These are phyloP conservation scores for Bombus soroeensis DNA, from an alignment of 1,140 invertebrate species.

Conservation along the genomic window DNA sequence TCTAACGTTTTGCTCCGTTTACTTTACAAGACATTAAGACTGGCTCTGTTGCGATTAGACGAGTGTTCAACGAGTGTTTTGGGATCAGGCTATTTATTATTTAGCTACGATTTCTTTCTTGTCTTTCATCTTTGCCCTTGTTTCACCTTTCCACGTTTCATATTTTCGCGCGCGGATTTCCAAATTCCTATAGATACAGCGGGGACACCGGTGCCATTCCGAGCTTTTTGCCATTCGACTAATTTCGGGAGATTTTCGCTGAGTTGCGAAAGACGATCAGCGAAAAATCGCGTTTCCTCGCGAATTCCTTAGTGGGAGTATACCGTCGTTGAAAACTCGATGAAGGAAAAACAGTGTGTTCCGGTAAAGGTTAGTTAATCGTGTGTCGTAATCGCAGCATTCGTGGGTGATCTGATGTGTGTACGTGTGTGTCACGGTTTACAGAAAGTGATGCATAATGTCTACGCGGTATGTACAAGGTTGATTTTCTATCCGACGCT, in stretches of 20 bases:
- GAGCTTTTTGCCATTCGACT: neutral
- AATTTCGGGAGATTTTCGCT: neutral
- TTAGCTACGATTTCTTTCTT: neutral
- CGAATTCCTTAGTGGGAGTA: neutral
- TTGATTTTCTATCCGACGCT: slow-evolving; percentile 33
- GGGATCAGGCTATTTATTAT: neutral
- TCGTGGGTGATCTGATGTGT: slow-evolving; percentile 16
- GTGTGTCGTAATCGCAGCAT: slow-evolving; percentile 45
- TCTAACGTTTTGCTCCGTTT: neutral
- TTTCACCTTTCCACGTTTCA: neutral
- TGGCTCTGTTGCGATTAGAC: slow-evolving; percentile 30
- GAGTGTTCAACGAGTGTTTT: slow-evolving; percentile 49
- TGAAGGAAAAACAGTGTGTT: slow-evolving; percentile 20
- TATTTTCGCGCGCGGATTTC: neutral
- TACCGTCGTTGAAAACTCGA: slow-evolving; percentile 37
- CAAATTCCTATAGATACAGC: neutral
- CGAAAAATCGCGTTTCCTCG: neutral
- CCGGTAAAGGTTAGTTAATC: slow-evolving; percentile 13
- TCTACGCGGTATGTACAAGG: slow-evolving; percentile 57
- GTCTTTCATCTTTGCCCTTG: neutral
- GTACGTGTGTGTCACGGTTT: slow-evolving; percentile 40
- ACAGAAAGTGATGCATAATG: slow-evolving; percentile 44
- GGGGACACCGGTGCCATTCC: neutral
- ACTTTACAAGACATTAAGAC: slow-evolving; percentile 41
- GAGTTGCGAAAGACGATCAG: neutral